Evolutionary conservation across 2,888 invertebrate species (phyloP), one percentile per base, ranked within the genome.

Genomic region (Parapristionchus giblindavisi): DNA sequence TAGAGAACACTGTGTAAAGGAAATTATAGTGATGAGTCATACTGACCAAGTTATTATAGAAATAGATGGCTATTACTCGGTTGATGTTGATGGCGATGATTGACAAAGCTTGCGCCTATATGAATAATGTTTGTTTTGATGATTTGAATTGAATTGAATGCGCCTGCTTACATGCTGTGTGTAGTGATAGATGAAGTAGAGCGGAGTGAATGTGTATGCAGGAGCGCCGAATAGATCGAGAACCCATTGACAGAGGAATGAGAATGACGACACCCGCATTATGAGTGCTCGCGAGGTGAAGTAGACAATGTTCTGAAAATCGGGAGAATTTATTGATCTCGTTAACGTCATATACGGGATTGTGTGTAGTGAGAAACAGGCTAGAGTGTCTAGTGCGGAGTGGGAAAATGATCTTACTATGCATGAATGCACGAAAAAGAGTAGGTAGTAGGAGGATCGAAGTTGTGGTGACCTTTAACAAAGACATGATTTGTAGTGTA

Each of bases 71-170:
- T 17, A 71, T 14, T 17, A 71, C 70, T 38, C 70, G 54, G 40
- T 71, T 71, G 70, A 71, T 40, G n/a, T 71, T 71, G 54, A 71
- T 71, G 40, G 70, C 70, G 21, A 71, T 71, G 56, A 71, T 71
- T 3, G 70, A 71, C 8, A 71, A 56, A 40, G 56, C 56, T 56
- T 71, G 70, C 1, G 70, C 70, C 70, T 71, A 32, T 29, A 56
- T 4, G 52, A 17, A 21, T 38, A 34, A 38, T 24, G 21, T 21
- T 38, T 36, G 36, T 38, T 8, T 43, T 17, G 11, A 43, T 43
- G 43, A 43, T 43, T 43, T 8, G 43, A 43, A 17, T 43, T 8
- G 8, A 17, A 14, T 43, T 8, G 17, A 21, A 27, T 3, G 21
- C 21, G 36, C 21, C 5, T 0, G 1, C 56, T 11, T 54, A 71